Conservation (phyloP, 2,113 vertebrate genomes). For the Psephotus haematonotus region DNA sequence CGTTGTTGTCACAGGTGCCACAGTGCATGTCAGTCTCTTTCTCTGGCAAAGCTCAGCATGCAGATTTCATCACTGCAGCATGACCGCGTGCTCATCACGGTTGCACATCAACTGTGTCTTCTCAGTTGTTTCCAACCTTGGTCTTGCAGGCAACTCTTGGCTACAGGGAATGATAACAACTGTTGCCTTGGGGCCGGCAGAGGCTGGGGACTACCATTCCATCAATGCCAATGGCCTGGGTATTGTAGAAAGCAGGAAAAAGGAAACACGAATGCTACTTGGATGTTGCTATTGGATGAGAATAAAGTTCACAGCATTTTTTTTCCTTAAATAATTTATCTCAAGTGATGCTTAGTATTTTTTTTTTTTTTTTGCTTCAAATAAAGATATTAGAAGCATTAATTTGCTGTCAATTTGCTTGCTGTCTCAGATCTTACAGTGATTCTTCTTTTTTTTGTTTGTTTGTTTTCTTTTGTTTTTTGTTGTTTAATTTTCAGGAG, state of each 20-base stretch:
- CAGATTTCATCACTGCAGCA: slow-evolving; percentile 24
- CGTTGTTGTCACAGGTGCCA: neutral
- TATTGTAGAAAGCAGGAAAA: neutral
- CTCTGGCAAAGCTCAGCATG: slow-evolving; percentile 43
- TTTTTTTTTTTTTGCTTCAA: neutral
- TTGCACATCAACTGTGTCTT: neutral
- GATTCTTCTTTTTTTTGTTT: neutral
- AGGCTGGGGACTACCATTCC: neutral
- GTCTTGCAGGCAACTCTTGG: neutral
- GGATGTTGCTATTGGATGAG: neutral
- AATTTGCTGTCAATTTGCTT: neutral
- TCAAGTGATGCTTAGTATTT: neutral
- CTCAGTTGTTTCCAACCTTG: neutral
- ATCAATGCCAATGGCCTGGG: neutral
- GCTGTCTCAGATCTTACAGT: neutral
- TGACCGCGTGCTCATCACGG: neutral
- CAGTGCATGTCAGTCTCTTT: slow-evolving; percentile 27
- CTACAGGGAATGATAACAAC: neutral
- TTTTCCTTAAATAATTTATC: neutral
- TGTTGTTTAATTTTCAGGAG: neutral
- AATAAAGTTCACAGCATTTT: neutral
- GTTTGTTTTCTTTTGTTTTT: neutral
- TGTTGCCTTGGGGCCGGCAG: neutral
- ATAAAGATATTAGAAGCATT: neutral
- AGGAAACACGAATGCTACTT: neutral